Evolutionary conservation across 2,113 vertebrate genomes (phyloP), one percentile per base, ranked within the genome.

Genomic region (Stictonetta naevosa): DNA sequence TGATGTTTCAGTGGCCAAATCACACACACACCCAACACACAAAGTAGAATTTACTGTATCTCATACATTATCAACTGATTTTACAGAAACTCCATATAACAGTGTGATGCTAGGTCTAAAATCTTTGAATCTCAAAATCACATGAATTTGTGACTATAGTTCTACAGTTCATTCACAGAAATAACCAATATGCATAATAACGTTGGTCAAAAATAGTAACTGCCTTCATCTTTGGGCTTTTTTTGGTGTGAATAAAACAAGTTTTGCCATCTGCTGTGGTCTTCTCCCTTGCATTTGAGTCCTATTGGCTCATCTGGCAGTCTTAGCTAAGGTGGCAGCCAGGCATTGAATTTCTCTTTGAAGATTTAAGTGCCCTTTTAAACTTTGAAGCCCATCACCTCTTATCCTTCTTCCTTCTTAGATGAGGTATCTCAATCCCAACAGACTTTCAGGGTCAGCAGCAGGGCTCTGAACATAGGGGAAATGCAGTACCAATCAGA

Each of bases 351-450:
- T 59, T 52, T 50, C 80, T 90, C 71, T 92, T 94, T 93, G 84
- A 77, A 82, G 88, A 86, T 56, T 87, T 74, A 91, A 90, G 75
- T 87, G 94, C 71, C 33, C n/a, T 83, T 95, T 96, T 96, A 71
- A 63, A 88, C 80, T 31, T 92, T 66, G 88, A 96, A 95, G 59
- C 34, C 53, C 16, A 46, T 29, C 22, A 19, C 14, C 90, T 82
- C 73, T 46, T 20, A 71, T 67, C 46, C 11, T 96, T 68, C 64
- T 91, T 94, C 76, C 71, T 77, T 66, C 26, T 91, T 55, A 44
- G 72, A 74, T 29, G 33, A 68, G 23, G 14, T 66, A 60, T 12
- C 40, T 93, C 69, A 79, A 9, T 73, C 80, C 25, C 3, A 0
- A n/a, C 31, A 79, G 48, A 34, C 17, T 90, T 78, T 63, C 31